Conservation (phyloP, 2,797 vertebrate species). For the Tolypeutes matacus region DNA sequence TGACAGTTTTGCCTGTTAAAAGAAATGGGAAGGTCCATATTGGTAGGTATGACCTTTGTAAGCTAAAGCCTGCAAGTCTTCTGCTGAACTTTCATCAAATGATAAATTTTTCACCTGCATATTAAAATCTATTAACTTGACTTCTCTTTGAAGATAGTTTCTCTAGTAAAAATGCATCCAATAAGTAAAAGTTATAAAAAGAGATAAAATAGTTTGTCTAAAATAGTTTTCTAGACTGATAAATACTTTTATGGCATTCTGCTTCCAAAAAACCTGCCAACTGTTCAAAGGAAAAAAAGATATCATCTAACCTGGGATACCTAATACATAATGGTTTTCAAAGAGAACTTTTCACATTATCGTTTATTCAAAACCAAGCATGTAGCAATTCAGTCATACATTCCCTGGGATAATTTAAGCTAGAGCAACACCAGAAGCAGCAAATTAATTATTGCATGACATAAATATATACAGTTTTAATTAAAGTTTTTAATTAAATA, state of each 20-base stretch:
- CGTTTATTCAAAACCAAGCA: background rate
- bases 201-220: background rate
- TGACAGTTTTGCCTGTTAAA: background rate
- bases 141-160: background rate
- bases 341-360: background rate
- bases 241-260: background rate
- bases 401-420: background rate
- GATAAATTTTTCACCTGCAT: background rate
- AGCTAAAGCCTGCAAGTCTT: background rate
- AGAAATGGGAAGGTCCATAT: background rate
- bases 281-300: background rate
- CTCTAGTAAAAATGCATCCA: background rate
- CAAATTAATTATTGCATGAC: background rate
- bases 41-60: background rate
- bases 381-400: background rate
- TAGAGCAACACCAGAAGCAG: background rate
- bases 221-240: background rate
- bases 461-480: background rate
- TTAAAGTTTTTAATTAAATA: background rate
- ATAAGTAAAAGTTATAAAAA: background rate
- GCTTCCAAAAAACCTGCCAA: background rate
- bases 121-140: background rate
- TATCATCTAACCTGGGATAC: background rate
- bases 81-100: constrained; percentile 13
- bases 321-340: background rate